Base-by-base conservation (phyloP, 2,888 invertebrate species). In the Volucella inanis region DNA sequence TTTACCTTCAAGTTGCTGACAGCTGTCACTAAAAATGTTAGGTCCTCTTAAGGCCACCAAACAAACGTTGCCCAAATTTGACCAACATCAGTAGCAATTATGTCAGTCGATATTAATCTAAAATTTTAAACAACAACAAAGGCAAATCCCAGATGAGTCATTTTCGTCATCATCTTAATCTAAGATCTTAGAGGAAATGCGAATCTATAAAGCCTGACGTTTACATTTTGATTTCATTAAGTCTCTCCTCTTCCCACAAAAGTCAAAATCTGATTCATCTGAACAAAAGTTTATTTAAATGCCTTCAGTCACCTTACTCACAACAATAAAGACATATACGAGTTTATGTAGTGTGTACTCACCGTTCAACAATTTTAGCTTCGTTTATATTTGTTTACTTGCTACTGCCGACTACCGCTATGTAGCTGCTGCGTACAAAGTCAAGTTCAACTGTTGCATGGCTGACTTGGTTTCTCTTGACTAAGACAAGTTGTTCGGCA, bases 121-220 rank as follows among this genome's bases (percentile, higher is more conserved):
- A 62, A 12, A 38, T 39, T 9, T 22, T 39, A 38, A 8, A 1
- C 47, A 47, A n/a, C 8, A 68, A 45, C n/a, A 49, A 14, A 39
- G 31, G 52, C 9, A 43, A 50, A 68, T 61, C 45, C 14, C 76
- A 52, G 67, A 39, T 76, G 76, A 76, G 59, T 76, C 76, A 76
- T 74, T 49, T 61, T 47, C 31, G 55, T 39, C 65, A 68, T 47
- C 15, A 71, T 65, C 71, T 64, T 52, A 50, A 55, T 49, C 61
- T 54, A 39, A 61, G 64, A 67, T 68, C 62, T 78, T 22, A 43
- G 49, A 78, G 82, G 82, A 78, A 78, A 61, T 57, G 68, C 76
- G 55, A 55, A 55, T 55, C 62, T 62, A 72, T 62, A 61, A 41
- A 15, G 18, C 41, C 41, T 22, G 12, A 3, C 47, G 65, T 8